These are phyloP conservation scores for Pristionchus maxplancki DNA, from an alignment of 2,888 invertebrate species.

Conservation along the genomic window DNA sequence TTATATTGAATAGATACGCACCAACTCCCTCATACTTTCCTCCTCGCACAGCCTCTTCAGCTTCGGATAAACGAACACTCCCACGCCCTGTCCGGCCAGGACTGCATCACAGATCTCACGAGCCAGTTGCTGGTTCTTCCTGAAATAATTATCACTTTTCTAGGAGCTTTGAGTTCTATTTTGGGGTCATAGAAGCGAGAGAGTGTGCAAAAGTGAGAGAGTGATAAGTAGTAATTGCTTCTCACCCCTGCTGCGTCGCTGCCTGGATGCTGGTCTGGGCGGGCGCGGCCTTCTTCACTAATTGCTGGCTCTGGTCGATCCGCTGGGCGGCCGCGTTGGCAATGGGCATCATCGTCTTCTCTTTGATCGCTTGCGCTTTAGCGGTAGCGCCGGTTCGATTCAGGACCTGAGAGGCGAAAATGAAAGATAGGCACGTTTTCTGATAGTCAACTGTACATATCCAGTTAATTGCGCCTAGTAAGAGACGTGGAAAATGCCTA, in stretches of 20 bases:
- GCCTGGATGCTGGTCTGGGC: conserved; percentile 61
- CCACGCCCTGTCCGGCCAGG: conserved; percentile 92
- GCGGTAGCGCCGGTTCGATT: conserved; percentile 73
- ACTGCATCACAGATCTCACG: conserved; percentile 81
- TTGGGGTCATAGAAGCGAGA: no score
- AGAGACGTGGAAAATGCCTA: no score
- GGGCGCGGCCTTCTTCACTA: conserved; percentile 61
- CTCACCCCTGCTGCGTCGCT: conserved; percentile 71
- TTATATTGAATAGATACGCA: neutral
- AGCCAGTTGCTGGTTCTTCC: conserved; percentile 77
- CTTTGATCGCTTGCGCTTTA: conserved; percentile 75
- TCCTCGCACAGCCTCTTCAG: conserved; percentile 89
- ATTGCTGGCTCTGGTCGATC: conserved; percentile 74
- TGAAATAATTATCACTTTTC: conserved; percentile 55
- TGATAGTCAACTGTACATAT: no score
- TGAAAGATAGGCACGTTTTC: neutral
- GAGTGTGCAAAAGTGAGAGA: no score
- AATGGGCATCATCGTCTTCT: conserved; percentile 74
- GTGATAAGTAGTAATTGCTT: neutral
- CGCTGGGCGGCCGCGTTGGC: conserved; percentile 68
- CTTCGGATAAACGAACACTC: conserved; percentile 89
- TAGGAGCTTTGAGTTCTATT: conserved; percentile 4
- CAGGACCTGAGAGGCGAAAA: conserved; percentile 59
- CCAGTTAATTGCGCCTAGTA: no score
- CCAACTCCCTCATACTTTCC: conserved; percentile 96